Evolutionary conservation across 1,140 invertebrate genomes (phyloP).

Genomic region (Zelostemma sp.): DNA sequence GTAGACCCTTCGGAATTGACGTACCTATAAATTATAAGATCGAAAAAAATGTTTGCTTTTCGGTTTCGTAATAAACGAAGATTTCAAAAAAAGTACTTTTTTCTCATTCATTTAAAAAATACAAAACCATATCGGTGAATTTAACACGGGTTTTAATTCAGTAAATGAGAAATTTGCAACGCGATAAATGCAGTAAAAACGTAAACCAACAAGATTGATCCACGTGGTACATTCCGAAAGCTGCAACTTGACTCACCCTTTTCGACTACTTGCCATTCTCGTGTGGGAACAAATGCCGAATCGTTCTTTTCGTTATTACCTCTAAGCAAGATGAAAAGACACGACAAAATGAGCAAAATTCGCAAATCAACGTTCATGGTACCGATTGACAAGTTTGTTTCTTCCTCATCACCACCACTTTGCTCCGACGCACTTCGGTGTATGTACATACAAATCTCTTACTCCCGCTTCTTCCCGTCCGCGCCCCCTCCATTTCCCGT

Average conservation of each 20-base stretch:
- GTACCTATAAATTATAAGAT: conserved; percentile 70
- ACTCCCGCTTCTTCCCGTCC: too few relatives aligned
- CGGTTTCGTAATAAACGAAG: too few relatives aligned
- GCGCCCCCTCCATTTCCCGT: too few relatives aligned
- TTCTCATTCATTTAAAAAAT: neutral
- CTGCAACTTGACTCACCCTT: conserved; percentile 67
- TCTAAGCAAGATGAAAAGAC: conserved; percentile 5
- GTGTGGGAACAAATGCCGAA: conserved; percentile 71
- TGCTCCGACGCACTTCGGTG: too few relatives aligned
- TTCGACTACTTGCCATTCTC: conserved; percentile 74
- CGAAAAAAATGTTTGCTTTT: neutral
- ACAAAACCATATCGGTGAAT: too few relatives aligned
- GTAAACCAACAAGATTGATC: too few relatives aligned
- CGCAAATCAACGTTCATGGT: conserved; percentile 33
- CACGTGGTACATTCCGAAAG: conserved; percentile 42
- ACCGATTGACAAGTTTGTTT: neutral
- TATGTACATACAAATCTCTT: too few relatives aligned
- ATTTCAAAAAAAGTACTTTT: neutral
- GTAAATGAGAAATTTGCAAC: conserved; percentile 30
- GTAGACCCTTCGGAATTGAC: conserved; percentile 79
- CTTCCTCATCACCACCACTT: too few relatives aligned
- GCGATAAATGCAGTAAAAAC: too few relatives aligned
- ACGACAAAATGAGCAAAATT: conserved; percentile 14
- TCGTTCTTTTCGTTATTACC: conserved; percentile 51
- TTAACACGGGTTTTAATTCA: conserved; percentile 2